Percentiles rank a stretch among this genome's conserved stretches.
Evolutionary conservation across 2,888 invertebrate species (phyloP).

Genomic region (Drosophila cracens): DNA sequence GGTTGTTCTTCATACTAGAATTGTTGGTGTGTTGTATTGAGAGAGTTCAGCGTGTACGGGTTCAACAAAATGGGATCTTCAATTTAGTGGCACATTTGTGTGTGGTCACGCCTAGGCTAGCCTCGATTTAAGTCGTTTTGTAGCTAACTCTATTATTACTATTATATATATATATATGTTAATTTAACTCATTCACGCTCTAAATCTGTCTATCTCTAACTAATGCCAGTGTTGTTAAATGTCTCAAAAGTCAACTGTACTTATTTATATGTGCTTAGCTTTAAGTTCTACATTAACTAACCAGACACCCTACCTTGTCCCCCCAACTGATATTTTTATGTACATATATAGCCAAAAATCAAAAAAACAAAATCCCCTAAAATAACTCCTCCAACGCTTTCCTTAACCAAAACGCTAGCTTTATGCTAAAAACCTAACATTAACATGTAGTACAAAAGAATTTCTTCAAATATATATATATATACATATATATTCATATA

Average conservation of each 20-base stretch:
- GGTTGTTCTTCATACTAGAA: slow-evolving; percentile 31
- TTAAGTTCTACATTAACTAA: slow-evolving; percentile 65
- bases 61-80: slow-evolving; percentile 56
- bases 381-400: slow-evolving; percentile 54
- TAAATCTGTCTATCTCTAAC: slow-evolving; percentile 34
- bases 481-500: slow-evolving; percentile 5
- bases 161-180: slow-evolving; percentile 35
- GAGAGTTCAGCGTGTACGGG: slow-evolving; percentile 47
- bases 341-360: slow-evolving; percentile 52
- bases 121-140: slow-evolving; percentile 46
- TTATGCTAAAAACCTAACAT: slow-evolving; percentile 67
- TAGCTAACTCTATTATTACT: slow-evolving; percentile 47
- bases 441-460: slow-evolving; percentile 76
- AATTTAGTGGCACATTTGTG: slow-evolving; percentile 42
- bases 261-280: slow-evolving; percentile 70
- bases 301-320: slow-evolving; percentile 5
- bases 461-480: slow-evolving; percentile 37
- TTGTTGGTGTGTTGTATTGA: slow-evolving; percentile 27
- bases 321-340: slow-evolving; percentile 35
- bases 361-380: slow-evolving; percentile 4
- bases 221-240: slow-evolving; percentile 54
- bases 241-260: slow-evolving; percentile 55
- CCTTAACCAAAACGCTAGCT: slow-evolving; percentile 74
- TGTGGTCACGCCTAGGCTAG: slow-evolving; percentile 42
- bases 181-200: slow-evolving; percentile 41